phyloP scores from a whole-genome alignment of 1,140 invertebrate genomes.

The Lepidurus arcticus region DNA sequence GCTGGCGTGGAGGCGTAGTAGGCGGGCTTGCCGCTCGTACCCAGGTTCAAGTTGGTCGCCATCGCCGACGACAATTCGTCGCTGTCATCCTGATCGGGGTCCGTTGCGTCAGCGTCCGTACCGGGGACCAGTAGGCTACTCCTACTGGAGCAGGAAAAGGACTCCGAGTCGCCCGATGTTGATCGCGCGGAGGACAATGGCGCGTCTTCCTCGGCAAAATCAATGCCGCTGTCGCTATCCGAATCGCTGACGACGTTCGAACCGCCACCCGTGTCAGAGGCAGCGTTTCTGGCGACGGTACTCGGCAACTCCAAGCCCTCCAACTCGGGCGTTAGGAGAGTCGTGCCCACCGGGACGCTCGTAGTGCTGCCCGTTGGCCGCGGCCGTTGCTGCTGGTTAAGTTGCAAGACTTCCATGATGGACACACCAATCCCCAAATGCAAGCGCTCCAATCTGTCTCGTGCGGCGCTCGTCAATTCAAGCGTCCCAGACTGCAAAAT shows the following conservation, averaged over 20 bases:
- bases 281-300: background rate
- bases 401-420: conserved; percentile 47
- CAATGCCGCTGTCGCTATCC: conserved; percentile 35
- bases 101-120: conserved; percentile 33
- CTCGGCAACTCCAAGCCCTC: conserved; percentile 27
- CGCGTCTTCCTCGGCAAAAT: conserved; percentile 33
- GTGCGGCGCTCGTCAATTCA: conserved; percentile 45
- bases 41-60: background rate
- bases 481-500: conserved; percentile 48
- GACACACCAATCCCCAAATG: conserved; percentile 39
- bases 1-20: conserved; percentile 37
- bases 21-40: conserved; percentile 36
- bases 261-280: conserved; percentile 26
- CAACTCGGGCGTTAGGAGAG: background rate
- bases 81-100: background rate
- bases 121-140: conserved; percentile 35
- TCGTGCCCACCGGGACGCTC: conserved; percentile 29
- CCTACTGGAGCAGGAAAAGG: conserved; percentile 33
- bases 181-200: conserved; percentile 33
- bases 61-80: background rate
- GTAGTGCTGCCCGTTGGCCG: conserved; percentile 30
- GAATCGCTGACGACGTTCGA: conserved; percentile 31
- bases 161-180: conserved; percentile 31
- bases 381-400: conserved; percentile 21
- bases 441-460: conserved; percentile 37